A percentile compares a stretch with the other conserved stretches of the same genome.
These are phyloP conservation scores for Python bivittatus DNA, from an alignment of 2,113 vertebrate species.

Conservation along the genomic window DNA sequence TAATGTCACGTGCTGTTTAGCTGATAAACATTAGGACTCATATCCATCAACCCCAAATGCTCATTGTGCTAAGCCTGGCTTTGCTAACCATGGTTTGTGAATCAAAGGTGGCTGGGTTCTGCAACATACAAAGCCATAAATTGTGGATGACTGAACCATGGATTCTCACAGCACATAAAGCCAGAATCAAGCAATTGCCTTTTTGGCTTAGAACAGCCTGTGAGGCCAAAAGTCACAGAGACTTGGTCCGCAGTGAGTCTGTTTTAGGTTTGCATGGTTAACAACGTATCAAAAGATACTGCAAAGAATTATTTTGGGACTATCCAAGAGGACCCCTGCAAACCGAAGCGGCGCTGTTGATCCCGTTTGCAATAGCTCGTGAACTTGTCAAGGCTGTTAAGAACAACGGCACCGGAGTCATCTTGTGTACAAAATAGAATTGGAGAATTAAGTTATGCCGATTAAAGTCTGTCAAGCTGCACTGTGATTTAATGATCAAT, in stretches of 20 bases:
- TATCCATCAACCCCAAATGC: not conserved
- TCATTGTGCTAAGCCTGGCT: not conserved
- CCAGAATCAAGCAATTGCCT: not conserved
- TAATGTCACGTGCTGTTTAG: not conserved
- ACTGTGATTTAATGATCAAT: conserved; percentile 30
- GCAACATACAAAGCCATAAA: not conserved
- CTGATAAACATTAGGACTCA: not conserved
- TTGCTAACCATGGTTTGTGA: not conserved
- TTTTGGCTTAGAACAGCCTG: not conserved
- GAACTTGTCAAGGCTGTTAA: conserved; percentile 48
- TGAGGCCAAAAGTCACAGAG: not conserved
- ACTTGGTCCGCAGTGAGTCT: conserved; percentile 6
- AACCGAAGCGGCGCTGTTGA: conserved; percentile 15
- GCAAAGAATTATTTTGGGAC: conserved; percentile 11
- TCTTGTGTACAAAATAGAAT: conserved; percentile 64
- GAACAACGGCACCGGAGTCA: conserved; percentile 28
- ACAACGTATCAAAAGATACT: conserved; percentile 6
- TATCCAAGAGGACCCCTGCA: not conserved
- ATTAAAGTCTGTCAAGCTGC: conserved; percentile 61
- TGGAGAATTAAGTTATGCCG: conserved; percentile 70
- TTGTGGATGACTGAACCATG: not conserved
- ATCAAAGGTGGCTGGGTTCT: not conserved
- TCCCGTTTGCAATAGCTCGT: conserved; percentile 34
- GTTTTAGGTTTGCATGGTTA: not conserved
- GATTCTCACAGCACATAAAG: not conserved